Base-by-base conservation (phyloP, 2,113 vertebrate genomes). In the Verasper variegatus region DNA sequence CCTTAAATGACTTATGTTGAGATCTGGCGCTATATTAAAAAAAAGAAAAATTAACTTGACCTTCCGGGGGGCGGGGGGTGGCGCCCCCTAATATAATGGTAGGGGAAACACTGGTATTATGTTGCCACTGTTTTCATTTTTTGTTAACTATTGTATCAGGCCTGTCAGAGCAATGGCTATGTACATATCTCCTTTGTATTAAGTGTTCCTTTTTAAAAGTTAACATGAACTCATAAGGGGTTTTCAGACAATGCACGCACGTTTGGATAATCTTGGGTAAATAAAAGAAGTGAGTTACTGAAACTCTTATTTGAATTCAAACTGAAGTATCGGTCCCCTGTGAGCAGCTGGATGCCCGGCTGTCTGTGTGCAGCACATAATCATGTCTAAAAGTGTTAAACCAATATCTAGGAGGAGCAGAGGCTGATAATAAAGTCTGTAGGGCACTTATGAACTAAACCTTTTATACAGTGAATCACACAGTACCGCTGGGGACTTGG, bases 321-420 rank as follows among this genome's bases (percentile, higher is more conserved):
- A 62, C 15, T 6, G 17, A 13, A n/a, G 60, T 49, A 3, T 80
- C 54, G 3, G 40, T 17, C 26, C 61, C 4, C 35, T 52, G 49
- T 27, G 21, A 76, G 71, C 42, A n/a, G 71, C 73, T 37, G 13
- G 76, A 70, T 74, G 60, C 71, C 49, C 54, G 59, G 15, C 24
- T 70, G 56, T 58, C 23, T 52, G 71, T 20, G 31, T 60, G 80
- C 60, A 18, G 63, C 72, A 37, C 60, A 68, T 82, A 66, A 67
- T 80, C 67, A 52, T 26, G 45, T 76, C 71, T 67, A 24, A 26
- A 64, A 54, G 76, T 74, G 56, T 79, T 65, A 78, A 88, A 76
- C 71, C 21, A 57, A 67, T 79, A 68, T 84, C 49, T 27, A 11
- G 0, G 58, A 71, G 56, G 70, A 24, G 40, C 55, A 68, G 70